These are phyloP conservation scores for Oostethus manadensis DNA, from an alignment of 2,113 vertebrate genomes.

Conservation along the genomic window DNA sequence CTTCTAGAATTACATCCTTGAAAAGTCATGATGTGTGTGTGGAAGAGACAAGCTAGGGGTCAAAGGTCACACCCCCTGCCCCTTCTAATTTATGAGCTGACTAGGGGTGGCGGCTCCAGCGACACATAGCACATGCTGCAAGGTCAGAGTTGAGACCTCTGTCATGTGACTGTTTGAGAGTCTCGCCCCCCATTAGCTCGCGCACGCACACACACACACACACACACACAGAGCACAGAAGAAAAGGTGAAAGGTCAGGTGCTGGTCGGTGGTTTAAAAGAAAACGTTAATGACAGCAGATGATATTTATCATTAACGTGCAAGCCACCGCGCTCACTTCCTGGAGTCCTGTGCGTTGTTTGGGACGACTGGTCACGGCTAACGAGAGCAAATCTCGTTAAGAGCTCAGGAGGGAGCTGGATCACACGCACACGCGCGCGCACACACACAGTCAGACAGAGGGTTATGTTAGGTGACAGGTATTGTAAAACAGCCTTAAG, in stretches of 20 bases:
- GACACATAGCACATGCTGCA: conserved; percentile 81
- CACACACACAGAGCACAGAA: conserved; percentile 25
- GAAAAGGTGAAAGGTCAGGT: background rate
- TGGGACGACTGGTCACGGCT: background rate
- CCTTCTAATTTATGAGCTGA: conserved; percentile 77
- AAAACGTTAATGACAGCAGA: background rate
- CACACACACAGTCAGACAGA: background rate
- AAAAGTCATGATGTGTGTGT: background rate
- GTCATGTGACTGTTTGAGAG: conserved; percentile 89
- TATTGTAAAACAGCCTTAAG: too few relatives aligned
- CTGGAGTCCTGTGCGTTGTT: too few relatives aligned
- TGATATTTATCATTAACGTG: too few relatives aligned
- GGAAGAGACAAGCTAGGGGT: conserved; percentile 53
- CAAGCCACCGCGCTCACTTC: too few relatives aligned
- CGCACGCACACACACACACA: conserved; percentile 11
- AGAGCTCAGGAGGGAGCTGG: conserved; percentile 1
- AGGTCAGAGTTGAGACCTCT: conserved; percentile 86
- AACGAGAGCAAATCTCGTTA: conserved; percentile 1
- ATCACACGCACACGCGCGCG: background rate
- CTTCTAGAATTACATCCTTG: too few relatives aligned
- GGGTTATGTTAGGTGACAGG: conserved; percentile 1
- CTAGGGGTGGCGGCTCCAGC: conserved; percentile 56
- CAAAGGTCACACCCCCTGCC: conserved; percentile 26
- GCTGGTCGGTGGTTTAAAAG: background rate
- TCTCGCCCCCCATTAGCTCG: conserved; percentile 81